Percentiles rank a stretch among this genome's conserved stretches.
Conservation (phyloP, 2,888 invertebrate species). For the Megaustenia siamemsis region DNA sequence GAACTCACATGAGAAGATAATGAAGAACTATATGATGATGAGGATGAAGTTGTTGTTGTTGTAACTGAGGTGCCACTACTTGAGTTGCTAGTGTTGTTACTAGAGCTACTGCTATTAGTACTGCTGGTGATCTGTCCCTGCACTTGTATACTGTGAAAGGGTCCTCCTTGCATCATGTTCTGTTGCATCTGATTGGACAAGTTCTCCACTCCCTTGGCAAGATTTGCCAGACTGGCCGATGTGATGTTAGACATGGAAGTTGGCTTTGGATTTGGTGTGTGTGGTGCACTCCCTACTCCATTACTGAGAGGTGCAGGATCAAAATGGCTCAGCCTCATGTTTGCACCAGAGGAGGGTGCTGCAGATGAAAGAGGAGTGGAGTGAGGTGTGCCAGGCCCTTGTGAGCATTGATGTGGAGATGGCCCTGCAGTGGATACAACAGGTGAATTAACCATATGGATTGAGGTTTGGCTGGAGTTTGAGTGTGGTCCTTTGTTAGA, state of each 20-base stretch:
- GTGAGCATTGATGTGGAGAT: conserved; percentile 60
- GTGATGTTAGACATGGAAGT: conserved; percentile 78
- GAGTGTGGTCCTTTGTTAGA: conserved; percentile 75
- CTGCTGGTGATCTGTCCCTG: conserved; percentile 71
- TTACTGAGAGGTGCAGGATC: conserved; percentile 67
- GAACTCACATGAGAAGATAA: conserved; percentile 1
- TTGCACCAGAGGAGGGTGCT: conserved; percentile 71
- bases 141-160: conserved; percentile 79
- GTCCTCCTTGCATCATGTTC: conserved; percentile 80
- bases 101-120: conserved; percentile 4
- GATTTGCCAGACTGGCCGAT: conserved; percentile 78
- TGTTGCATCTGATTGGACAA: conserved; percentile 79
- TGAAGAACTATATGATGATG: conserved; percentile 27
- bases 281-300: conserved; percentile 58
- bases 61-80: background rate
- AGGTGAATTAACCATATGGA: conserved; percentile 68
- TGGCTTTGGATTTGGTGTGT: conserved; percentile 57
- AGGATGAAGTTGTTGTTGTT: background rate
- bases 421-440: conserved; percentile 66
- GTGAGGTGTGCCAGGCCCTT: conserved; percentile 62
- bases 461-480: conserved; percentile 74
- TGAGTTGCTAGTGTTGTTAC: conserved; percentile 4
- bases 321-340: conserved; percentile 74
- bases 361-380: conserved; percentile 19
- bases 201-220: conserved; percentile 79